Conservation (phyloP, 1,140 invertebrate genomes). For the Notospermus geniculatus region DNA sequence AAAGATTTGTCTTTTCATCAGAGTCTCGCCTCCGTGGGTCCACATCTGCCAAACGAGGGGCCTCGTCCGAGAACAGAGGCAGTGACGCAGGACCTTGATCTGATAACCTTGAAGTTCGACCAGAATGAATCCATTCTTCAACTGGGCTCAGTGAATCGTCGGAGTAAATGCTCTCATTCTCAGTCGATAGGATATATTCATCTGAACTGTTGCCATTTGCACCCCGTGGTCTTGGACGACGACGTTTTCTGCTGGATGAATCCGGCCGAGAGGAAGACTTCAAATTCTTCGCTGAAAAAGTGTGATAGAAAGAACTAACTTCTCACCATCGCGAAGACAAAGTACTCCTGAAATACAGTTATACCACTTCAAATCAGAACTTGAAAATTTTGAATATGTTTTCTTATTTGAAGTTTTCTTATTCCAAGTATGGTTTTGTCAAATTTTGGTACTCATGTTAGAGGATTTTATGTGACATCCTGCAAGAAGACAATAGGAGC, state of each 20-base stretch:
- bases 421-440: too few species aligned
- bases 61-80: not conserved
- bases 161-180: constrained; percentile 42
- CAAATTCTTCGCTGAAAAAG: too few species aligned
- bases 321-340: too few species aligned
- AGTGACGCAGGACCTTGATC: not conserved
- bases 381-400: too few species aligned
- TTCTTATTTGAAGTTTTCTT: too few species aligned
- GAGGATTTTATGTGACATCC: too few species aligned
- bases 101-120: not conserved
- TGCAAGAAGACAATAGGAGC: too few species aligned
- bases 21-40: not conserved
- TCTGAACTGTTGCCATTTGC: constrained; percentile 35
- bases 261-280: not conserved
- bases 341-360: too few species aligned
- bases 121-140: constrained; percentile 1
- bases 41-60: constrained; percentile 7
- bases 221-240: constrained; percentile 25
- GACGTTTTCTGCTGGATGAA: constrained; percentile 28
- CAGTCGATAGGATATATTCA: constrained; percentile 41
- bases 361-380: too few species aligned
- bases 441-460: too few species aligned
- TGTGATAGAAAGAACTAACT: too few species aligned
- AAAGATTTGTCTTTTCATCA: not conserved
- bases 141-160: constrained; percentile 32